Percentiles rank a stretch among this genome's conserved stretches.
phyloP scores from a whole-genome alignment of 2,888 invertebrate genomes.

The Troilus luridus region DNA sequence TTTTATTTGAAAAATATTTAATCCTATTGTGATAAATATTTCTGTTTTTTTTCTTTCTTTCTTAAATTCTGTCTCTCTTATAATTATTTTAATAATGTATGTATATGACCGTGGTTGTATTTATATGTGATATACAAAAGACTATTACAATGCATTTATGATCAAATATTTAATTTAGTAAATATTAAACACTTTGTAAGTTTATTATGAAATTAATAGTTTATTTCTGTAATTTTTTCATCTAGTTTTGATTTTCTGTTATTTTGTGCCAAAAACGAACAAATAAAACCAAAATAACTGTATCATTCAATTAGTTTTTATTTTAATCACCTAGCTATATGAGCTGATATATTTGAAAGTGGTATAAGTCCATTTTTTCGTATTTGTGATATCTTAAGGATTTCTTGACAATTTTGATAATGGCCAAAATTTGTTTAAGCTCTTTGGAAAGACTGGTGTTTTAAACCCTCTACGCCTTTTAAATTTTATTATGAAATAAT shows the following conservation, averaged over 20 bases:
- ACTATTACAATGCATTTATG: slow-evolving; percentile 45
- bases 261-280: not conserved
- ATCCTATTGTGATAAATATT: not conserved
- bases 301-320: not conserved
- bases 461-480: too few species aligned
- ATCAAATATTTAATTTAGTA: slow-evolving; percentile 37
- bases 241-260: not conserved
- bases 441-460: too few species aligned
- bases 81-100: not conserved
- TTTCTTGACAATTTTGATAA: too few species aligned
- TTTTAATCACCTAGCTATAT: not conserved
- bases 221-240: not conserved
- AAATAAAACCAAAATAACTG: not conserved
- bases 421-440: too few species aligned
- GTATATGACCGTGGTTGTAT: not conserved
- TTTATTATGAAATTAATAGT: not conserved
- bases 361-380: too few species aligned
- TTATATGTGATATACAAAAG: slow-evolving; percentile 35
- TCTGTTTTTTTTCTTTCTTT: not conserved
- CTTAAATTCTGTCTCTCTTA: not conserved
- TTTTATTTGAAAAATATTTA: not conserved
- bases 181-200: slow-evolving; percentile 55
- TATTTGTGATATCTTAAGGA: too few species aligned
- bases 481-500: too few species aligned
- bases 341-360: too few species aligned